phyloP scores from a whole-genome alignment of 2,113 vertebrate species.

The Austrofundulus limnaeus region DNA sequence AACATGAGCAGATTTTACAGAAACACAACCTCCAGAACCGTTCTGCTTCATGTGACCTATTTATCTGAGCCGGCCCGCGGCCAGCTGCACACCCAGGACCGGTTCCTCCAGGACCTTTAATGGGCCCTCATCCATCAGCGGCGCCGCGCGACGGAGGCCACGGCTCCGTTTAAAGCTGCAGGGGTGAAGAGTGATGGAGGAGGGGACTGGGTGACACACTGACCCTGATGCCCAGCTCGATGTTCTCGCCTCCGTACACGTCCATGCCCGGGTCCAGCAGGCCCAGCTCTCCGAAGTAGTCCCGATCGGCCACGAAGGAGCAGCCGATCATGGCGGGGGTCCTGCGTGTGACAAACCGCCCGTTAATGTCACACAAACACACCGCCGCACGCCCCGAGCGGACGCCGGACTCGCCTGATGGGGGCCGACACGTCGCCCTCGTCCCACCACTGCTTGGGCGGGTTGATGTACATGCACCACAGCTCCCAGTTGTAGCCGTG shows the following conservation, averaged over 20 bases:
- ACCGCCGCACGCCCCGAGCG: too few species aligned
- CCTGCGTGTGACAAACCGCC: too few species aligned
- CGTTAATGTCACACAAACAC: too few species aligned
- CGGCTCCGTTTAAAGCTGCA: slow-evolving; percentile 58
- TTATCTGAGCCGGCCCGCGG: slow-evolving; percentile 43
- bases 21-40: slow-evolving; percentile 19
- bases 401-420: slow-evolving; percentile 90
- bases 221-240: slow-evolving; percentile 98
- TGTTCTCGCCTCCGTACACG: slow-evolving; percentile 97
- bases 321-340: slow-evolving; percentile 98
- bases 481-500: slow-evolving; percentile 98
- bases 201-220: slow-evolving; percentile 72
- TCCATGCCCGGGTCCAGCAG: slow-evolving; percentile 97
- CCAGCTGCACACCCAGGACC: slow-evolving; percentile 27
- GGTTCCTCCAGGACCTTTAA: slow-evolving; percentile 58
- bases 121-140: slow-evolving; percentile 65
- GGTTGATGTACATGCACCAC: slow-evolving; percentile 99
- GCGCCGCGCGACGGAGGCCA: too few species aligned
- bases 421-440: slow-evolving; percentile 91
- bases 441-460: slow-evolving; percentile 96
- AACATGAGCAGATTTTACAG: background rate
- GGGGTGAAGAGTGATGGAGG: slow-evolving; percentile 28
- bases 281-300: slow-evolving; percentile 93
- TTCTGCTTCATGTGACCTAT: slow-evolving; percentile 44
- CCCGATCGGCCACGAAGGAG: slow-evolving; percentile 92